These are phyloP conservation scores for Sialis fuliginosa DNA, from an alignment of 2,888 invertebrate genomes.

Conservation along the genomic window DNA sequence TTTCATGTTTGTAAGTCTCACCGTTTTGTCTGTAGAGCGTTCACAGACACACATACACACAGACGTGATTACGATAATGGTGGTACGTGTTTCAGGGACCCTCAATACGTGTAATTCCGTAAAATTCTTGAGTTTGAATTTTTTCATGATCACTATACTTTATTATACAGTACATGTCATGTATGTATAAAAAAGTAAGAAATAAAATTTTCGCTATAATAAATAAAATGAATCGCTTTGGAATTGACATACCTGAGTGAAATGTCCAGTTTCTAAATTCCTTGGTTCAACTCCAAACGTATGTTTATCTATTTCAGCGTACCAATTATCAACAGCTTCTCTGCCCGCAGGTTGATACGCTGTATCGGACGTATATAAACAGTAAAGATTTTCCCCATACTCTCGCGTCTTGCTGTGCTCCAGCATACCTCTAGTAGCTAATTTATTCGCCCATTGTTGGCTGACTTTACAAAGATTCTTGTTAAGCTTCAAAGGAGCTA, in stretches of 20 bases:
- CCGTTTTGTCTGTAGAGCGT: too few relatives aligned
- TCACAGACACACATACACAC: too few relatives aligned
- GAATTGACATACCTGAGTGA: conserved; percentile 42
- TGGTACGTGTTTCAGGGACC: too few relatives aligned
- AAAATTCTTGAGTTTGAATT: too few relatives aligned
- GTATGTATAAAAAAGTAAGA: too few relatives aligned
- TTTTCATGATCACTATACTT: too few relatives aligned
- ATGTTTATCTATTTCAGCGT: conserved; percentile 53
- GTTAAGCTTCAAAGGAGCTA: conserved; percentile 33
- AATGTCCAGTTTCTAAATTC: conserved; percentile 42
- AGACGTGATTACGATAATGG: too few relatives aligned
- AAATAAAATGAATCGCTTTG: too few relatives aligned
- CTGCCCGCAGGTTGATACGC: conserved; percentile 44
- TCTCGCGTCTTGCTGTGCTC: conserved; percentile 38
- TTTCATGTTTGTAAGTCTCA: too few relatives aligned
- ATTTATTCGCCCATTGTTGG: conserved; percentile 31
- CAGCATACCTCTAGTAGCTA: conserved; percentile 32
- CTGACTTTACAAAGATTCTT: conserved; percentile 32
- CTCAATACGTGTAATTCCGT: too few relatives aligned
- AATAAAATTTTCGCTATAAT: too few relatives aligned
- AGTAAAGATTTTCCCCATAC: conserved; percentile 50
- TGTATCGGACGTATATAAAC: conserved; percentile 47
- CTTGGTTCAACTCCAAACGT: conserved; percentile 49
- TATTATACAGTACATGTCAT: too few relatives aligned
- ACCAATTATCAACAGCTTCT: conserved; percentile 60